These are phyloP conservation scores for Pipistrellus kuhlii DNA, from an alignment of 2,797 vertebrate genomes.

Conservation along the genomic window DNA sequence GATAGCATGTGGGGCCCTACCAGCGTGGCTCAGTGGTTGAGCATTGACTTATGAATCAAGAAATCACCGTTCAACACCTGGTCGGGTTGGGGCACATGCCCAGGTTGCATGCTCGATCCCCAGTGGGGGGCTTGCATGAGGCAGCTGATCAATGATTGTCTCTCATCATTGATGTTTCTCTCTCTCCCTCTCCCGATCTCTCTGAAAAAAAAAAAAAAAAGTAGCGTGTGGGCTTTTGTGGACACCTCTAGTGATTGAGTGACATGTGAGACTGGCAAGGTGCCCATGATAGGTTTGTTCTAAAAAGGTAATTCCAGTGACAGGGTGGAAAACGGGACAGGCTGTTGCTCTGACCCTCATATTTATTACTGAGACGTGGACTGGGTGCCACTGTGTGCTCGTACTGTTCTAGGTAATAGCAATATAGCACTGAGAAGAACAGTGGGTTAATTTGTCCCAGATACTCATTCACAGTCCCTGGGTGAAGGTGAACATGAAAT, in stretches of 20 bases:
- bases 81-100: background rate
- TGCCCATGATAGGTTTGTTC: background rate
- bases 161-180: background rate
- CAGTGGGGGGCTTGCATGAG: background rate
- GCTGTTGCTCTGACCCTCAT: background rate
- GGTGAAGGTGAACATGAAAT: background rate
- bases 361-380: background rate
- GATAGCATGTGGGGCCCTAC: background rate
- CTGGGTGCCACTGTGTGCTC: accelerated
- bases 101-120: background rate
- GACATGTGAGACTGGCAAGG: background rate
- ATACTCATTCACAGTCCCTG: background rate
- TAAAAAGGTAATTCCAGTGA: background rate
- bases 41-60: background rate
- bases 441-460: background rate
- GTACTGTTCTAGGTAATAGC: background rate
- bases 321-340: too few species aligned
- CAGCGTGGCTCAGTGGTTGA: background rate
- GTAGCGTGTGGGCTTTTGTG: background rate
- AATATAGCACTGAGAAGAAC: background rate
- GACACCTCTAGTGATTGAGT: background rate
- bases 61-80: background rate
- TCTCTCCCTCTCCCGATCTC: background rate
- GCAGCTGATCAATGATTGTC: background rate
- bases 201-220: background rate